Base-by-base conservation (phyloP, 2,113 vertebrate genomes). In the Verasper variegatus region DNA sequence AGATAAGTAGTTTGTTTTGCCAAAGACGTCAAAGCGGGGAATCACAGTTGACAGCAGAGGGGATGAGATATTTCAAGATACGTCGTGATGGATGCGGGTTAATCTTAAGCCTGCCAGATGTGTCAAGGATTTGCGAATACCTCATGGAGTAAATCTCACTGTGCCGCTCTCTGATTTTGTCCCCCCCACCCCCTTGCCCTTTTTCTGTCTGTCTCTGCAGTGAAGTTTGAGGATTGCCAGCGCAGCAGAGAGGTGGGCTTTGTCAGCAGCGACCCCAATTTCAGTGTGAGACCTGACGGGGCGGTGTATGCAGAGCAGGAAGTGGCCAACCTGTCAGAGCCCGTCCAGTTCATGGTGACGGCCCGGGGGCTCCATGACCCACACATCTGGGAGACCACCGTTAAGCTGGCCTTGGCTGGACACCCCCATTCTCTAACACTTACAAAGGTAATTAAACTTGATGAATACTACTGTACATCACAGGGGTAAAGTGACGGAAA, bases 161-260 rank as follows among this genome's bases (percentile, higher is more conserved):
- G 66, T 77, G 63, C 80, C 14, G 23, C 75, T 70, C 27, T 79
- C 67, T 89, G 74, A 88, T 71, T 83, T 63, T 68, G 26, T 31
- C 5, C 27, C 31, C 12, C 14, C 17, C 62, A 17, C 7, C 20
- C 9, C 21, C 37, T 37, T 42, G 31, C 23, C 88, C 6, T 72
- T 72, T 81, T 27, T 82, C 66, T 68, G 35, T 83, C 51, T 56
- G 14, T 21, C 23, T 27, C 93, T 93, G 66, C 91, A 98, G 97
- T 98, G 71, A 94, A 92, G 92, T 98, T 98, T 86, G 95, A 96
- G 86, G 95, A 95, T 89, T 99, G 98, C 88, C 92, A 93, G 2
- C 94, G 90, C 76, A 95, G 87, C 81, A 90, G 94, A 71, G 94
- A 94, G 69, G 93, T 94, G 51, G 91, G 86, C 24, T 97, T 97